Conservation (phyloP, 2,888 invertebrate genomes). For the Clitarchus hookeri region DNA sequence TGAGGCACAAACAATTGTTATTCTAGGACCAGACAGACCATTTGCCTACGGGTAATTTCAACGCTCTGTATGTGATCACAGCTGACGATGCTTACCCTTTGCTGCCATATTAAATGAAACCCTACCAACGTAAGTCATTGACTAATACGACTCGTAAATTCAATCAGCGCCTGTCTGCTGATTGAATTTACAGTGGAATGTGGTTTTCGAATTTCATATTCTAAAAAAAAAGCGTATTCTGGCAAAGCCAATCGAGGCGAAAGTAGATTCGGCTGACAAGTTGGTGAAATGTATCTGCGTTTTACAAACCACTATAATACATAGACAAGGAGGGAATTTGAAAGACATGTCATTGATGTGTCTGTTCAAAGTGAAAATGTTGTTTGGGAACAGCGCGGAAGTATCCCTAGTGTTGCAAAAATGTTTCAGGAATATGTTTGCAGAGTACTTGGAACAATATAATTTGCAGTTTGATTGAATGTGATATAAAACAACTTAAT, state of each 20-base stretch:
- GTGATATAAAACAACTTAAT: too few relatives aligned
- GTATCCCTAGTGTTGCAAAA: background rate
- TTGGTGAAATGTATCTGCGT: background rate
- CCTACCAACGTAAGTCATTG: background rate
- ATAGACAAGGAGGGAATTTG: background rate
- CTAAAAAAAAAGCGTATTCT: background rate
- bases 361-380: background rate
- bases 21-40: background rate
- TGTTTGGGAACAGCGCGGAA: background rate
- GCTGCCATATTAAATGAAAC: background rate
- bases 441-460: background rate
- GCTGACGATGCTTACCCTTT: constrained; percentile 11
- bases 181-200: background rate
- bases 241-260: background rate
- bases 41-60: background rate
- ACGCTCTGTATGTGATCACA: background rate
- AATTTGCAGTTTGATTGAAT: background rate
- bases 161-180: background rate
- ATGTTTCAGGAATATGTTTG: background rate
- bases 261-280: background rate
- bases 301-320: background rate
- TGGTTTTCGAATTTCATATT: background rate
- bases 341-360: background rate
- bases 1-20: background rate
- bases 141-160: background rate